Evolutionary conservation across 1,140 invertebrate species (phyloP).

Genomic region (Lanistes nyassanus): DNA sequence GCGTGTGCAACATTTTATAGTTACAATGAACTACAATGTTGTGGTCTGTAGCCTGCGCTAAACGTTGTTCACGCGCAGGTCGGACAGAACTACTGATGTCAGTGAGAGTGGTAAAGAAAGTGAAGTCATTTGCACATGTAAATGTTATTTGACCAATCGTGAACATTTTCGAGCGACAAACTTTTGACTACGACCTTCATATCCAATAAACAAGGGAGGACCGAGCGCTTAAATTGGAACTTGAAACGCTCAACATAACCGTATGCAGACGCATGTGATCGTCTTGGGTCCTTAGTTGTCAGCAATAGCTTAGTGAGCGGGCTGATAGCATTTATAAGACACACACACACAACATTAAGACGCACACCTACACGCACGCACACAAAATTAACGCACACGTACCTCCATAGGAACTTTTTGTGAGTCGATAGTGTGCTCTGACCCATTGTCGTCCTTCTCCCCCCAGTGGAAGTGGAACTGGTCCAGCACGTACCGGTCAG

Average conservation of each 20-base stretch:
- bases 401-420: constrained; percentile 84
- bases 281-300: no score
- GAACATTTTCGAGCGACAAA: not conserved
- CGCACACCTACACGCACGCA: constrained; percentile 2
- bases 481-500: constrained; percentile 41
- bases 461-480: constrained; percentile 69
- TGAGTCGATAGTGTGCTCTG: constrained; percentile 76
- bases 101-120: not conserved
- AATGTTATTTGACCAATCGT: not conserved
- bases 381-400: not conserved
- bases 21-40: no score
- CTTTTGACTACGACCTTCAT: not conserved
- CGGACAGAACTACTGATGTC: no score
- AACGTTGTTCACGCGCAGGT: no score
- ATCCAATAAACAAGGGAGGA: not conserved
- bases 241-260: no score
- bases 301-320: no score
- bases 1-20: no score
- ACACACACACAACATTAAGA: no score
- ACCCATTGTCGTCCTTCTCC: constrained; percentile 44
- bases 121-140: not conserved
- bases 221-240: no score
- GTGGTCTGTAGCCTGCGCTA: no score
- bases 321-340: no score
- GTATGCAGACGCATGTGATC: no score